Evolutionary conservation across 2,888 invertebrate species (phyloP).

Genomic region (Blera fallax): DNA sequence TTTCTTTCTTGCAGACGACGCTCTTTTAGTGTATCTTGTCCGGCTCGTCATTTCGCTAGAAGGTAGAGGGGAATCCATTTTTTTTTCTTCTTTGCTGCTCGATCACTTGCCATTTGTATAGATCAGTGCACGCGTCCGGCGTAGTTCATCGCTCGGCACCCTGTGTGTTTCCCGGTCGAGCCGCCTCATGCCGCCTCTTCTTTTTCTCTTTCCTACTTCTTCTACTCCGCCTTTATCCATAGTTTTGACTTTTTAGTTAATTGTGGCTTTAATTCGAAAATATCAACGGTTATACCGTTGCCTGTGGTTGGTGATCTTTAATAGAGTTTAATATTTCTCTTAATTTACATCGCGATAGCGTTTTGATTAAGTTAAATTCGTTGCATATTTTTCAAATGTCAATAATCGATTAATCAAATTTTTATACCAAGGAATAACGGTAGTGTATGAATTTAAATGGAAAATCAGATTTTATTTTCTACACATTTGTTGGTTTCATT

Average conservation of each 20-base stretch:
- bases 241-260: slow-evolving; percentile 24
- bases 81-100: slow-evolving; percentile 10
- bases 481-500: slow-evolving; percentile 1
- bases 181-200: slow-evolving; percentile 6
- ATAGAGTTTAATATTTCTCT: slow-evolving; percentile 25
- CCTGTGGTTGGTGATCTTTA: slow-evolving; percentile 14
- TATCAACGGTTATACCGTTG: slow-evolving; percentile 43
- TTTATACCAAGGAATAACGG: neutral
- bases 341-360: slow-evolving; percentile 22
- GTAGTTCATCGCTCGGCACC: slow-evolving; percentile 37
- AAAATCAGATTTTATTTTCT: neutral
- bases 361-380: slow-evolving; percentile 54
- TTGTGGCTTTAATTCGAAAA: slow-evolving; percentile 60
- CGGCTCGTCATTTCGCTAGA: neutral
- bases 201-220: neutral
- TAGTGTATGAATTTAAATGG: slow-evolving; percentile 2
- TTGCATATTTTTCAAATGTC: slow-evolving; percentile 51
- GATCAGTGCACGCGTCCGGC: slow-evolving; percentile 56
- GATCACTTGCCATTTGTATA: slow-evolving; percentile 60
- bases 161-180: neutral
- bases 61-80: neutral
- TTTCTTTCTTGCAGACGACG: slow-evolving; percentile 1
- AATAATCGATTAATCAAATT: slow-evolving; percentile 55
- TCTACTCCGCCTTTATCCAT: neutral
- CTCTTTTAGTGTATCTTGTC: neutral